These are phyloP conservation scores for Polydrusus pterygomalis DNA, from an alignment of 2,888 invertebrate genomes.

Conservation along the genomic window DNA sequence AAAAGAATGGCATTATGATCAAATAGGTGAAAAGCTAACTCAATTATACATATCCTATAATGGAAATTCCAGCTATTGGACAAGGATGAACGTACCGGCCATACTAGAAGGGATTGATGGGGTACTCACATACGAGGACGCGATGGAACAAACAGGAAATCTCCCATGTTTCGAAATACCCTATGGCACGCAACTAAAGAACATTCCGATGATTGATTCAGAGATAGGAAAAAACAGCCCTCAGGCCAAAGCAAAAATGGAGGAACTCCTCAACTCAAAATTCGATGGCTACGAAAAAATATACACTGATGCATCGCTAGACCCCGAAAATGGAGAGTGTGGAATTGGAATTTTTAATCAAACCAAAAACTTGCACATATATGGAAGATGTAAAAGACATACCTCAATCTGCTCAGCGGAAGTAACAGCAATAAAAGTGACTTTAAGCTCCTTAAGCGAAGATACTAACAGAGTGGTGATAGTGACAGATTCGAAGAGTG, in stretches of 20 bases:
- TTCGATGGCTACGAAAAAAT: neutral
- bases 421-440: neutral
- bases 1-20: neutral
- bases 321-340: neutral
- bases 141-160: neutral
- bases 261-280: neutral
- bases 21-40: neutral
- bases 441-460: neutral
- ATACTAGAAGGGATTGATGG: neutral
- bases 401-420: conserved; percentile 6
- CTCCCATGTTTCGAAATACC: neutral
- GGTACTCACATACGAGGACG: neutral
- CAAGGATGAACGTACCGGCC: neutral
- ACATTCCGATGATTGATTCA: neutral
- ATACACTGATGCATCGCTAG: neutral
- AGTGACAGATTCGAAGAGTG: neutral
- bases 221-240: conserved; percentile 4
- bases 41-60: neutral
- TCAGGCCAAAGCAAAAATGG: neutral
- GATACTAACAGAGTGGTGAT: neutral
- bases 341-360: conserved; percentile 7
- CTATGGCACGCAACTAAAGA: neutral
- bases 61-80: neutral
- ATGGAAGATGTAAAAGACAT: neutral
- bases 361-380: neutral